Base-by-base conservation (phyloP, 37 sponge, comb jelly and placozoan genomes). In the Tethya wilhelma region DNA sequence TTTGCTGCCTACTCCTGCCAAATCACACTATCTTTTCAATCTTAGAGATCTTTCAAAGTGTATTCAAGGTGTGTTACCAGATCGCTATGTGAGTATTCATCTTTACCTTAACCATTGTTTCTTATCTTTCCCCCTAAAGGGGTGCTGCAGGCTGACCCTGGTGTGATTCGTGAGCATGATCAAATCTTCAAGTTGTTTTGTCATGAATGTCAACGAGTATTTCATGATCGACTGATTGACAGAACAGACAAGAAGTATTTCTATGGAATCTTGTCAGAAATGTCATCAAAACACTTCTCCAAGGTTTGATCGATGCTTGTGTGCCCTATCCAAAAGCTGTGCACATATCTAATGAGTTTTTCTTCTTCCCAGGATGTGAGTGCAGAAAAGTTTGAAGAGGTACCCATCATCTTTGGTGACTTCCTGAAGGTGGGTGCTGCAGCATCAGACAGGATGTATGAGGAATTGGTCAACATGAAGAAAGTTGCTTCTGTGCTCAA, bases 1-100 rank as follows among this genome's bases (percentile, higher is more conserved):
- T 66, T 87, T 98, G 29, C 88, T 98, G 4, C 99, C 99, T 12
- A 98, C 99, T 11, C 99, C 99, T 25, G 96, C 97, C 37, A 98
- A 98, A 79, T 94, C 97, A 31, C 99, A 98, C 79, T 98, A 98
- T 83, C 86, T 96, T 33, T 98, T 98, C 86, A 98, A 98, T 65
- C 86, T 98, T 66, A 84, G 99, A 42, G 99, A 98, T 80, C 66
- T 98, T 56, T 96, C 97, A 36, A 98, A 98, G 77, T 93, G 97
- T 72, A 91, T 98, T 43, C 99, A 98, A 78, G 99, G 95, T 90
- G 53, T 72, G 73, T 72, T 2, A 49, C 53, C 14, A 49, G 53
- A 49, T 19, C 14, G 14, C 14, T 49, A 49, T 49, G 9, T 19
- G 14, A 49, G 14, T 49, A 49, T 49, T 49, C 9, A 49, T 14